Evolutionary conservation across 2,113 vertebrate genomes (phyloP).

Genomic region (Corythaeola cristata): DNA sequence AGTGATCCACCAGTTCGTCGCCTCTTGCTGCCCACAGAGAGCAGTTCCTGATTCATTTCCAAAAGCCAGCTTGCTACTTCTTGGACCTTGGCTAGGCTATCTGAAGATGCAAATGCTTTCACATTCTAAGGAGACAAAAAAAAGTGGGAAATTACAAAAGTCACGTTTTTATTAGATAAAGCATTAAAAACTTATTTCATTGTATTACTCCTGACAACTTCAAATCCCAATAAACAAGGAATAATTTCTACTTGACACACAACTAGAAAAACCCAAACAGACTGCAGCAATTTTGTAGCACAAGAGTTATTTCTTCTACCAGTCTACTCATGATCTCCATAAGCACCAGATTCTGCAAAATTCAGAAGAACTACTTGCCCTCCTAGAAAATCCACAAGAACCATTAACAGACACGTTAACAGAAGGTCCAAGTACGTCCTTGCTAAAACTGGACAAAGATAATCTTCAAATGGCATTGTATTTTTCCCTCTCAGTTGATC

Average conservation of each 20-base stretch:
- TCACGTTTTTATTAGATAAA: background rate
- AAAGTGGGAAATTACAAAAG: background rate
- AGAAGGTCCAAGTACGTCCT: background rate
- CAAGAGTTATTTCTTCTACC: background rate
- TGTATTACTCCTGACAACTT: background rate
- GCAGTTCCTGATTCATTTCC: conserved; percentile 99
- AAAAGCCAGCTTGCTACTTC: conserved; percentile 99
- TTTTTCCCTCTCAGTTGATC: background rate
- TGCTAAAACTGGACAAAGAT: background rate
- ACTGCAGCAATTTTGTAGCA: background rate
- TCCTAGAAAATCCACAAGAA: background rate
- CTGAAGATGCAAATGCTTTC: conserved; percentile 97
- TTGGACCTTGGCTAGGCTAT: conserved; percentile 99
- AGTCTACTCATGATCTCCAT: background rate
- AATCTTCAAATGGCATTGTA: background rate
- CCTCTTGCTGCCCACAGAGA: conserved; percentile 99
- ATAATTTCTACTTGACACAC: background rate
- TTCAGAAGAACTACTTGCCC: background rate
- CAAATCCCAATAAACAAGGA: background rate
- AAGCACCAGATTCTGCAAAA: background rate
- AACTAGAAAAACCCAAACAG: background rate
- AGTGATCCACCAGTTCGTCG: conserved; percentile 88
- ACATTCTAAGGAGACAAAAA: conserved; percentile 84
- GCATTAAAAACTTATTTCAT: background rate
- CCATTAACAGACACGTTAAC: background rate